Evolutionary conservation across 2,888 invertebrate genomes (phyloP), one percentile per base, ranked within the genome.

Genomic region (Temnothorax ravouxi): DNA sequence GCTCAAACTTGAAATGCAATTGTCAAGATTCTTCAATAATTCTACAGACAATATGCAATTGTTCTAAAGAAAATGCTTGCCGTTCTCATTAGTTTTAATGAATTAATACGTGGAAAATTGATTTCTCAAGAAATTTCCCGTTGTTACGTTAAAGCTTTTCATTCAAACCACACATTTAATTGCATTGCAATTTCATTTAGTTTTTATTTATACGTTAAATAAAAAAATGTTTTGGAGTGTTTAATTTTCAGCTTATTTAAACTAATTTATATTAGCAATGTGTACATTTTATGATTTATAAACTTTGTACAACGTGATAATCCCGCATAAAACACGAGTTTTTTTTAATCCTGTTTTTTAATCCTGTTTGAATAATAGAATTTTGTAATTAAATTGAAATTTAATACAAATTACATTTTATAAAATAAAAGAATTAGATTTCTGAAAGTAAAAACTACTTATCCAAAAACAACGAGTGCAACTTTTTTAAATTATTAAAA

Each of bases 41-140:
- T 72, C 34, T 38, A 38, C 25, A 59, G 25, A 50, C 72, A 80
- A 79, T 79, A 72, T 50, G 59, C 59, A 59, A 25, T 50, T 80
- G 25, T 72, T 61, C 59, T 38, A 21, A 34, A 80, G 52, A 64
- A 38, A 59, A 25, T 25, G 34, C 47, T 52, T 25, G 18, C 54
- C 29, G 34, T 54, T 71, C 15, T 50, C 47, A 72, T 80, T 71
- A 79, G 9, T 21, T 71, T 47, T 47, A 50, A 80, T 61, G 47
- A 71, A 59, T 59, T 59, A 79, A 71, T 59, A 59, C 47, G 71
- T 47, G 47, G 59, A 50, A 59, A 80, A 80, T 61, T 72, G 47
- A 80, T 61, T 61, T 59, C 9, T 18, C 72, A 38, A 72, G 47
- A 72, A 80, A 80, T 80, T 72, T 25, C 11, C 6, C 47, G 15